A percentile compares a stretch with the other conserved stretches of the same genome.
Conservation (phyloP, 2,797 vertebrate species). For the Toxotes lorentzi region DNA sequence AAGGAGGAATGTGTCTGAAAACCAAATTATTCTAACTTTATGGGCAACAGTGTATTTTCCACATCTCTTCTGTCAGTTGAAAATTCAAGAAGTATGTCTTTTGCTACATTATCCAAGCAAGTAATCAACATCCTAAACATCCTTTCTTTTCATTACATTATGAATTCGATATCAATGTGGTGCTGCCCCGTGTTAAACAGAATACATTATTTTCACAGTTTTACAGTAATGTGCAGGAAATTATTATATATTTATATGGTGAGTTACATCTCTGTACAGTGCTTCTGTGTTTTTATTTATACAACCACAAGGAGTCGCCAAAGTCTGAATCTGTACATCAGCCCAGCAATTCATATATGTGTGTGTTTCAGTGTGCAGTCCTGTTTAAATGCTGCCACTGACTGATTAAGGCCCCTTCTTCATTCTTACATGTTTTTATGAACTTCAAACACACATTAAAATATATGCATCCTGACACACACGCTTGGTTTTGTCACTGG, state of each 20-base stretch:
- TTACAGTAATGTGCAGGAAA: constrained; percentile 1
- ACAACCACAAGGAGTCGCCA: neutral
- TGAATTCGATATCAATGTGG: neutral
- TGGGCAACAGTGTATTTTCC: too few relatives aligned
- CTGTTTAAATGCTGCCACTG: too few relatives aligned
- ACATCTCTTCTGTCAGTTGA: neutral
- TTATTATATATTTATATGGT: neutral
- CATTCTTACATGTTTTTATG: neutral
- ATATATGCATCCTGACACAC: neutral
- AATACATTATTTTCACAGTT: neutral
- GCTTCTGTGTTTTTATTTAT: neutral
- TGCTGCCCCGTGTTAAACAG: neutral
- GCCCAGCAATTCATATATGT: neutral
- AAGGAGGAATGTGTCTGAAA: too few relatives aligned
- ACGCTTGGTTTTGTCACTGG: neutral
- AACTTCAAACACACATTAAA: neutral
- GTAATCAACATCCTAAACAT: neutral
- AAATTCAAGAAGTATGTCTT: neutral
- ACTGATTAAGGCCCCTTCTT: neutral
- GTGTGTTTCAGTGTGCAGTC: neutral
- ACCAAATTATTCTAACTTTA: too few relatives aligned
- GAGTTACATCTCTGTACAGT: neutral
- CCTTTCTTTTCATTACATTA: neutral
- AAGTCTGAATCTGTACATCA: neutral
- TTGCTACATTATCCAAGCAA: neutral